Evolutionary conservation across 2,888 invertebrate species (phyloP).

Genomic region (Lycia hirtaria): DNA sequence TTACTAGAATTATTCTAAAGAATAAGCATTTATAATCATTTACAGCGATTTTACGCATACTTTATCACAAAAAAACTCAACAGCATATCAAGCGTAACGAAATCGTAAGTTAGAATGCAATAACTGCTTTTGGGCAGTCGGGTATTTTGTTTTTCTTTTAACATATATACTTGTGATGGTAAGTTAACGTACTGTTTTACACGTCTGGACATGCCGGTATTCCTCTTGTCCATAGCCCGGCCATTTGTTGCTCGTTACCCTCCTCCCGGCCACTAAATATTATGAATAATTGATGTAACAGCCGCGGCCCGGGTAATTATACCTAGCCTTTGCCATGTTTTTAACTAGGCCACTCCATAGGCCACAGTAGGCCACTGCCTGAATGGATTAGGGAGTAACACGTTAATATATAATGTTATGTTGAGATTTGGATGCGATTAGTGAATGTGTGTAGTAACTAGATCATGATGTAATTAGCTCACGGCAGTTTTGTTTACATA

Average conservation of each 20-base stretch:
- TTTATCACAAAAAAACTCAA: no score
- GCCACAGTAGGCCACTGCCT: conserved; percentile 10
- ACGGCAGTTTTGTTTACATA: no score
- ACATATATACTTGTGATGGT: not conserved
- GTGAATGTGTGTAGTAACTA: not conserved
- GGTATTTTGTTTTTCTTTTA: no score
- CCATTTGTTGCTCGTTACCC: conserved; percentile 65
- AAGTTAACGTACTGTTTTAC: conserved; percentile 11
- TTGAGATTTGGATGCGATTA: conserved; percentile 19
- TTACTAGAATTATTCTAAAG: no score
- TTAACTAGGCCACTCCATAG: conserved; percentile 27
- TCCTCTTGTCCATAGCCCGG: conserved; percentile 29
- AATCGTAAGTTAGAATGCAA: not conserved
- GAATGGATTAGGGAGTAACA: conserved; percentile 18
- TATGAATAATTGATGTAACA: conserved; percentile 65
- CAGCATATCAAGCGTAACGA: no score
- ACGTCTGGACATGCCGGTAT: not conserved
- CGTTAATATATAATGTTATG: conserved; percentile 17
- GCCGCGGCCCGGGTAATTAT: conserved; percentile 36
- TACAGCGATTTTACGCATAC: no score
- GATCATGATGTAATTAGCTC: no score
- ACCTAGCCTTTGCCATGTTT: conserved; percentile 34
- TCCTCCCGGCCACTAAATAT: conserved; percentile 60
- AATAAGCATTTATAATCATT: no score
- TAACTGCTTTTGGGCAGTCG: no score